Base-by-base conservation (phyloP, 2,113 vertebrate species). In the Indicator maculatus region DNA sequence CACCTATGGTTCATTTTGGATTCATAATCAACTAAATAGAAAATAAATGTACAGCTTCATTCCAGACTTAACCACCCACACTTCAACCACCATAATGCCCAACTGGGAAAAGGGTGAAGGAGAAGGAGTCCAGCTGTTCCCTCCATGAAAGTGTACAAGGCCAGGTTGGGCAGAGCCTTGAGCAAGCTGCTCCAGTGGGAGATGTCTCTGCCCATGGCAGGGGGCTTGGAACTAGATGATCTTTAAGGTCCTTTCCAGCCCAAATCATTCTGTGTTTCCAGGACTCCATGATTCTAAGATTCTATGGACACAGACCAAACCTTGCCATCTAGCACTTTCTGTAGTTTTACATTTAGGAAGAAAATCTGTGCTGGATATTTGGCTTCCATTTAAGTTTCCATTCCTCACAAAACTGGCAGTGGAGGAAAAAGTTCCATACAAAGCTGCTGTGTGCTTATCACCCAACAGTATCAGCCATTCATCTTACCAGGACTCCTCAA, bases 101-200 rank as follows among this genome's bases (percentile, higher is more conserved):
- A 83, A 73, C 31, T 44, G 13, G 26, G n/a, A 83, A 86, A 70
- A 83, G 3, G 5, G 20, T 30, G 30, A 64, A 80, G 21, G 1
- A 77, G 38, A 26, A 63, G 12, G 5, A 59, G 45, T 31, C 33
- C 39, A 41, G 39, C 39, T 41, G 39, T 10, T 10, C 39, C 39
- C 39, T 41, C 39, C 39, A 10, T 16, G 14, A 11, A 70, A 63
- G 24, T 0, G 0, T 6, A 26, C 12, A 76, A 50, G 69, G 39
- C 39, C 39, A 41, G 11, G 47, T 5, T 50, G 47, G 47, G 23
- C 21, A 15, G 20, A 20, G 47, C 21, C 47, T 47, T 47, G 47
- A 21, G 47, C 19, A 47, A 47, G 47, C 20, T 47, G 47, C 19
- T 47, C 47, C 12, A 23, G 47, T 50, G 11, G 39, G 39, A 41